These are phyloP conservation scores for Regulus satrapa DNA, from an alignment of 2,113 vertebrate genomes.

Conservation along the genomic window DNA sequence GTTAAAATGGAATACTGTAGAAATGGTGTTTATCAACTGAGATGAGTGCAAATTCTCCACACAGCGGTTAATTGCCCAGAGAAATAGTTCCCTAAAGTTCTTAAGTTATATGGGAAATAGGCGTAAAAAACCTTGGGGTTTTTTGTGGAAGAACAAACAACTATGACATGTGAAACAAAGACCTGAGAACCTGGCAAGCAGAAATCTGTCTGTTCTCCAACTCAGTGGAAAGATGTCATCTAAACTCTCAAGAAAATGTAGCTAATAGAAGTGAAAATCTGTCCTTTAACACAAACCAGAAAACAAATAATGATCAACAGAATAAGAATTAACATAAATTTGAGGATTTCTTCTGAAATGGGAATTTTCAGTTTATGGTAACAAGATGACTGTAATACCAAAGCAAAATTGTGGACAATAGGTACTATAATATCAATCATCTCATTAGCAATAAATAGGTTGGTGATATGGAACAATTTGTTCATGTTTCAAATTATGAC, in stretches of 20 bases:
- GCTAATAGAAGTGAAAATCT: background rate
- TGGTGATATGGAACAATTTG: background rate
- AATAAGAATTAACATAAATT: background rate
- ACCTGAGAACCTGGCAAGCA: background rate
- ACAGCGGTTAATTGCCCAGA: background rate
- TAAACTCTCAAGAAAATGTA: background rate
- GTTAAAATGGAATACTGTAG: background rate
- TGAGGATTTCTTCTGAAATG: background rate
- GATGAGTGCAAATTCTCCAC: background rate
- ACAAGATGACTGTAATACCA: background rate
- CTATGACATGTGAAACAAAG: background rate
- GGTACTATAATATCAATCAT: background rate
- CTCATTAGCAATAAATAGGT: background rate
- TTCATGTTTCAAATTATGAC: background rate
- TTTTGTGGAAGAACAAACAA: background rate
- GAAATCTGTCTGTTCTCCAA: background rate
- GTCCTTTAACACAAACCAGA: background rate
- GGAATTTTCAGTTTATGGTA: background rate
- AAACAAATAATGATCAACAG: background rate
- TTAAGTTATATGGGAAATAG: background rate
- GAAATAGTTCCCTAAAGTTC: background rate
- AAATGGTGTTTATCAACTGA: background rate
- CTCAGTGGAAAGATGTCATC: accelerated
- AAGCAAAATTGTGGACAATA: background rate
- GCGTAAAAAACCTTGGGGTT: background rate